phyloP scores from a whole-genome alignment of 2,888 invertebrate genomes.

The Nomada fabriciana region DNA sequence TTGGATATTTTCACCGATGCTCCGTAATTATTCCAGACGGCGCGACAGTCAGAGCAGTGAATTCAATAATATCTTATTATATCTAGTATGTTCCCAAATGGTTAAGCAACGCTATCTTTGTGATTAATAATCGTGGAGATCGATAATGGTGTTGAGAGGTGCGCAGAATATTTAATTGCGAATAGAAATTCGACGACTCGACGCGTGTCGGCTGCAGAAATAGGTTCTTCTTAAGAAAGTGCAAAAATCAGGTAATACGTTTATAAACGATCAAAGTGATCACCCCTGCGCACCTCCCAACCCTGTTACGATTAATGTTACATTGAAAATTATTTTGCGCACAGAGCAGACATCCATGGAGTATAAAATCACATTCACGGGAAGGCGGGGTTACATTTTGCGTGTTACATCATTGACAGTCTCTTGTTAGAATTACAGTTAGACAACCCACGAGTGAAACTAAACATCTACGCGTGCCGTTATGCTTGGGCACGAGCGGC shows the following conservation, averaged over 20 bases:
- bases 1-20: slow-evolving; percentile 7
- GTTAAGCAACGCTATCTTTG: slow-evolving; percentile 41
- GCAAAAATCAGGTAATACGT: slow-evolving; percentile 11
- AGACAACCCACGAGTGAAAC: slow-evolving; percentile 41
- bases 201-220: slow-evolving; percentile 16
- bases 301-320: slow-evolving; percentile 22
- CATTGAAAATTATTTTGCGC: slow-evolving; percentile 36
- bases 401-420: slow-evolving; percentile 49
- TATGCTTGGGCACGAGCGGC: too few species aligned
- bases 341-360: slow-evolving; percentile 51
- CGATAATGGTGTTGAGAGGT: slow-evolving; percentile 17
- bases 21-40: slow-evolving; percentile 18
- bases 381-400: slow-evolving; percentile 60
- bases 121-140: slow-evolving; percentile 7
- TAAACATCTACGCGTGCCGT: background rate
- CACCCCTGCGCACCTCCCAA: slow-evolving; percentile 2
- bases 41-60: slow-evolving; percentile 11
- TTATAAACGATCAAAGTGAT: too few species aligned
- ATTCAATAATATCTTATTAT: slow-evolving; percentile 21
- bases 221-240: slow-evolving; percentile 39
- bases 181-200: background rate
- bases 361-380: slow-evolving; percentile 61
- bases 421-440: slow-evolving; percentile 55
- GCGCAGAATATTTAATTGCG: slow-evolving; percentile 1
- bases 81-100: slow-evolving; percentile 46